Conservation (phyloP, 2,797 vertebrate genomes). For the Distichodus sexfasciatus region DNA sequence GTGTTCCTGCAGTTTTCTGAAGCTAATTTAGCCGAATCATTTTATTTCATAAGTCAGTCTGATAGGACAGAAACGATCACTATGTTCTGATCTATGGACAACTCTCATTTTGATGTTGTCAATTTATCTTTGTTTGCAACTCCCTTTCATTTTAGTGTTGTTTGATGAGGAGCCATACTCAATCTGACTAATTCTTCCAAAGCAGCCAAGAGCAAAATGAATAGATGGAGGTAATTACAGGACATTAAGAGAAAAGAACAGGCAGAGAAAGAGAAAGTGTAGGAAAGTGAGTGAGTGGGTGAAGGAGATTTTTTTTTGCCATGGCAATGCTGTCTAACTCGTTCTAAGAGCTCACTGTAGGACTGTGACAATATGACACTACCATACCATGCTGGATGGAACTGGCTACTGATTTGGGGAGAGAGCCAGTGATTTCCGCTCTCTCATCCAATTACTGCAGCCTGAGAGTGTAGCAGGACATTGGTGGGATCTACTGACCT, state of each 20-base stretch:
- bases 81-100: no score
- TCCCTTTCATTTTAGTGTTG: not conserved
- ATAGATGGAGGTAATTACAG: slow-evolving; percentile 29
- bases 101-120: not conserved
- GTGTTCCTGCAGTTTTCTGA: no score
- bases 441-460: slow-evolving; percentile 67
- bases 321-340: slow-evolving; percentile 43
- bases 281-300: not conserved
- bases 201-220: slow-evolving; percentile 15
- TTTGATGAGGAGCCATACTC: not conserved
- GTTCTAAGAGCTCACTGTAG: slow-evolving; percentile 29
- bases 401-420: slow-evolving; percentile 58
- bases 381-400: slow-evolving; percentile 58
- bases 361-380: slow-evolving; percentile 34
- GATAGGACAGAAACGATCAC: no score
- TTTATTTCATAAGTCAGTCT: no score
- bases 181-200: slow-evolving; percentile 4
- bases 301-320: not conserved
- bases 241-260: slow-evolving; percentile 1
- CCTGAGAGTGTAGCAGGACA: slow-evolving; percentile 37
- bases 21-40: no score
- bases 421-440: slow-evolving; percentile 59
- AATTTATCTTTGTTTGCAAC: not conserved
- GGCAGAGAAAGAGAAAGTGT: not conserved
- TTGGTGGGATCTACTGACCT: not conserved